These are phyloP conservation scores for Liasis olivaceus DNA, from an alignment of 2,797 vertebrate genomes.

Conservation along the genomic window DNA sequence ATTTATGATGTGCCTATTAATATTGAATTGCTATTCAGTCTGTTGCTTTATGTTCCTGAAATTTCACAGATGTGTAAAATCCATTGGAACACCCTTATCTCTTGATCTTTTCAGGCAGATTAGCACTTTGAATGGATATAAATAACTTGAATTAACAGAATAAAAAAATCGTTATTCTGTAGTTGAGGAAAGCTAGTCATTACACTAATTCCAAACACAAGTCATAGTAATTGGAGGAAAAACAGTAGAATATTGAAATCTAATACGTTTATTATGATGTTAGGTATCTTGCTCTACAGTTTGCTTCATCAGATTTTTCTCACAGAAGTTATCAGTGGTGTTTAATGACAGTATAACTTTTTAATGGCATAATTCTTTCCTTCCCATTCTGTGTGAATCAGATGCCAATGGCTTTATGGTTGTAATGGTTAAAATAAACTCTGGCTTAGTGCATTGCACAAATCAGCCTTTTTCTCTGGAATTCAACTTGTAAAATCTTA, in stretches of 20 bases:
- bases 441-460: neutral
- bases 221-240: neutral
- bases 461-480: neutral
- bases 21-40: neutral
- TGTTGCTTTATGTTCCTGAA: neutral
- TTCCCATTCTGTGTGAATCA: no score
- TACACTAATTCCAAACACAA: neutral
- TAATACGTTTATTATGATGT: neutral
- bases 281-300: neutral
- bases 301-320: neutral
- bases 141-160: neutral
- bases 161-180: neutral
- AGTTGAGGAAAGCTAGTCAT: neutral
- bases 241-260: neutral
- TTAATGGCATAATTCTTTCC: no score
- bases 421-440: neutral
- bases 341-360: neutral
- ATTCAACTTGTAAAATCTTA: neutral
- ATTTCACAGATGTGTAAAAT: neutral
- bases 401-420: no score
- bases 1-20: neutral
- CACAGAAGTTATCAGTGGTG: neutral
- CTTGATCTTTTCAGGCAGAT: neutral
- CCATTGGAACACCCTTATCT: neutral
- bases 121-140: neutral